A percentile compares a stretch with the other conserved stretches of the same genome.
Evolutionary conservation across 2,797 vertebrate genomes (phyloP).

Genomic region (Alca torda): DNA sequence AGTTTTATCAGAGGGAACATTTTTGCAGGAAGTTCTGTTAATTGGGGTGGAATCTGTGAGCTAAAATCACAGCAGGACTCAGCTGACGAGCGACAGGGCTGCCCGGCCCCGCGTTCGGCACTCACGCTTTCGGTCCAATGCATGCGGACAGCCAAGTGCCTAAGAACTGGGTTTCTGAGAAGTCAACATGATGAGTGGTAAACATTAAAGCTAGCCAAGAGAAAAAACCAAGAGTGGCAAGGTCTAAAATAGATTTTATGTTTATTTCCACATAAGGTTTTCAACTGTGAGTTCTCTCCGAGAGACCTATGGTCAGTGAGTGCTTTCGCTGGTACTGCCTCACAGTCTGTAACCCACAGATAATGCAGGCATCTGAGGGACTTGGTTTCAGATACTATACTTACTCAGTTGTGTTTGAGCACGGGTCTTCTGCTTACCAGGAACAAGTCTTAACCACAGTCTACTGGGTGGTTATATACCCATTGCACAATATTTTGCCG

Average conservation of each 20-base stretch:
- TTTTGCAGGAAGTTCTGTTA: neutral
- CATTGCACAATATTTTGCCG: neutral
- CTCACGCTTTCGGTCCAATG: neutral
- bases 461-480: neutral
- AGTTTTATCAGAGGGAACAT: neutral
- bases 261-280: conserved; percentile 35
- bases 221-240: neutral
- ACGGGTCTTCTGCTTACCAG: neutral
- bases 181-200: neutral
- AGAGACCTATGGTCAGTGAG: neutral
- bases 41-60: neutral
- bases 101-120: fast-evolving
- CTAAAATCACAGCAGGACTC: neutral
- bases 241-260: conserved; percentile 37
- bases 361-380: neutral
- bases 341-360: neutral
- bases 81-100: neutral
- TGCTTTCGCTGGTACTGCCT: neutral
- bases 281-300: neutral
- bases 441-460: neutral
- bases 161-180: neutral
- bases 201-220: conserved; percentile 14
- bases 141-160: neutral
- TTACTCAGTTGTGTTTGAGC: neutral
- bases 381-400: neutral